A percentile compares a stretch with the other conserved stretches of the same genome.
These are phyloP conservation scores for Cataglyphis cursor DNA, from an alignment of 2,888 invertebrate species.

Conservation along the genomic window DNA sequence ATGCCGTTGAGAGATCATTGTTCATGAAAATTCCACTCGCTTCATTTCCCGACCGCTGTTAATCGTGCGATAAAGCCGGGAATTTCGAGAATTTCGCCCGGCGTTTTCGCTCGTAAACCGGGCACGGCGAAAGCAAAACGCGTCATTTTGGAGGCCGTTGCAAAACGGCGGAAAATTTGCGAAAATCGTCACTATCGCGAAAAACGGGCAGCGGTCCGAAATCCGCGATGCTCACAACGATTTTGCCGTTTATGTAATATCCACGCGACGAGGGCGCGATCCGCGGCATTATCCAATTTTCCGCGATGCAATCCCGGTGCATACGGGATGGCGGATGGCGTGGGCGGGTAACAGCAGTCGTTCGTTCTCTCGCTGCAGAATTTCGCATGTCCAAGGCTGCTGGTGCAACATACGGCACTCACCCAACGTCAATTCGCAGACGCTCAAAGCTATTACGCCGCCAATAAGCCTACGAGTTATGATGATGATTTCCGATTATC, in stretches of 20 bases:
- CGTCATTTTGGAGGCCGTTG: not conserved
- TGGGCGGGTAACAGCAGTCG: slow-evolving; percentile 71
- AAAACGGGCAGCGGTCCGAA: not conserved
- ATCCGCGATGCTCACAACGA: not conserved
- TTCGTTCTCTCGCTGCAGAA: slow-evolving; percentile 43
- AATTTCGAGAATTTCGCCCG: slow-evolving; percentile 24
- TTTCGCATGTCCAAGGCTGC: slow-evolving; percentile 56
- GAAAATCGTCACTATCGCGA: slow-evolving; percentile 19
- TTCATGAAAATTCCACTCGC: slow-evolving; percentile 48
- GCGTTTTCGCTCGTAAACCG: slow-evolving; percentile 27
- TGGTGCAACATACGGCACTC: slow-evolving; percentile 50
- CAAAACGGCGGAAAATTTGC: slow-evolving; percentile 32
- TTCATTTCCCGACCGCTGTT: slow-evolving; percentile 46
- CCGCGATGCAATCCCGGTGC: slow-evolving; percentile 72
- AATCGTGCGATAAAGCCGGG: slow-evolving; percentile 38
- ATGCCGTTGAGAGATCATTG: not conserved
- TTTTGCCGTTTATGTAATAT: slow-evolving; percentile 2
- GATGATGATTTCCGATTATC: slow-evolving; percentile 39
- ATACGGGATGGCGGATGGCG: slow-evolving; percentile 80
- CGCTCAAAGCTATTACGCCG: slow-evolving; percentile 25
- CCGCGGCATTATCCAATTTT: slow-evolving; percentile 77
- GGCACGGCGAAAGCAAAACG: slow-evolving; percentile 8
- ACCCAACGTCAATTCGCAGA: slow-evolving; percentile 42
- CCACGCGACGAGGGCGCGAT: slow-evolving; percentile 15
- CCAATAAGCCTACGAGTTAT: slow-evolving; percentile 36